Conservation (phyloP, 2,113 vertebrate genomes). For the Zeus faber region DNA sequence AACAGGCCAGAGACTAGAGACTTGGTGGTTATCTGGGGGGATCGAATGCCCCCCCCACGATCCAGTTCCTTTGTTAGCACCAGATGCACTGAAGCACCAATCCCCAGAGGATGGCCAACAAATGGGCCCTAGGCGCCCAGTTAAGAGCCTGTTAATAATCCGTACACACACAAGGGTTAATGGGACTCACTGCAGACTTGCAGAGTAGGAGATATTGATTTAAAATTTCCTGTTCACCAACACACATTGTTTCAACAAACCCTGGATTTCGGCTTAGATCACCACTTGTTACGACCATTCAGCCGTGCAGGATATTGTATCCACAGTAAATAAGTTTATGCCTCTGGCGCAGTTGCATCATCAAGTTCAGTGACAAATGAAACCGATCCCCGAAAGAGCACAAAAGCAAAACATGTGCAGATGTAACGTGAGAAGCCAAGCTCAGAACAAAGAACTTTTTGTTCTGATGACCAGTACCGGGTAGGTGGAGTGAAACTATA, state of each 20-base stretch:
- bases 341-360: slow-evolving; percentile 4
- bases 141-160: slow-evolving; percentile 18
- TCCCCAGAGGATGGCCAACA: slow-evolving; percentile 46
- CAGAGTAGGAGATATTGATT: no score
- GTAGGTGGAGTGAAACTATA: background rate
- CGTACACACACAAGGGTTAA: slow-evolving; percentile 1
- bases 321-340: no score
- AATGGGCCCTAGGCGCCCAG: slow-evolving; percentile 28
- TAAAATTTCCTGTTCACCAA: no score
- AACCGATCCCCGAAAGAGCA: slow-evolving; percentile 4
- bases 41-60: no score
- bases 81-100: slow-evolving; percentile 65
- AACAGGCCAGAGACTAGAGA: no score
- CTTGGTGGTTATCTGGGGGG: no score
- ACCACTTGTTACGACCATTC: no score
- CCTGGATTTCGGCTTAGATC: no score
- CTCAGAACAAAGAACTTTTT: no score
- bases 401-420: no score
- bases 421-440: slow-evolving; percentile 4
- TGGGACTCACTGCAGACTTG: background rate
- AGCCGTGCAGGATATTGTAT: no score
- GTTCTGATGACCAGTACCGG: background rate
- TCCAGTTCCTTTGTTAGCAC: slow-evolving; percentile 70
- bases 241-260: no score
- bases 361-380: slow-evolving; percentile 7